Percentiles rank a stretch among this genome's conserved stretches.
These are phyloP conservation scores for Collichthys lucidus DNA, from an alignment of 2,113 vertebrate genomes.

Conservation along the genomic window DNA sequence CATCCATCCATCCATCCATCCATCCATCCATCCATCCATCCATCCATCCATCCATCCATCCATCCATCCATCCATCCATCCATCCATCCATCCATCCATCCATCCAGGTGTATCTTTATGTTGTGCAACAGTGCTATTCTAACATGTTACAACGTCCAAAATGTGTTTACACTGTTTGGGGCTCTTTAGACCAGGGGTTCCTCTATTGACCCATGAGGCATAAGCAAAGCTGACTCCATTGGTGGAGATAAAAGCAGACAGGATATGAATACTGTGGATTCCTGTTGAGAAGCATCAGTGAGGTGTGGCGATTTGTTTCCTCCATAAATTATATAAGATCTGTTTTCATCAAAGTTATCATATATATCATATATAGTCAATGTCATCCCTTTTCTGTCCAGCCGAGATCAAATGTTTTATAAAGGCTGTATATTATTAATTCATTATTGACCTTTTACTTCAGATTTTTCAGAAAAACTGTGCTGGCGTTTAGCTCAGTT, in stretches of 20 bases:
- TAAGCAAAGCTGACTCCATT: constrained; percentile 16
- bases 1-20: too few relatives aligned
- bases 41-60: too few relatives aligned
- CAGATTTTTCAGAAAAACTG: not conserved
- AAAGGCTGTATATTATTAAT: not conserved
- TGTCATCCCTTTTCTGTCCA: too few relatives aligned
- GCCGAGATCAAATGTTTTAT: not conserved
- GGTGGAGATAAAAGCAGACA: constrained; percentile 10
- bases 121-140: constrained; percentile 70
- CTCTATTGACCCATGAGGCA: constrained; percentile 29
- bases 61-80: too few relatives aligned
- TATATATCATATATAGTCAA: too few relatives aligned
- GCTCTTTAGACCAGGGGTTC: constrained; percentile 16
- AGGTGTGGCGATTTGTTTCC: constrained; percentile 7
- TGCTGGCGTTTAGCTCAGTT: not conserved
- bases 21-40: too few relatives aligned
- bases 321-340: not conserved
- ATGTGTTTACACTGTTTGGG: constrained; percentile 29
- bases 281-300: constrained; percentile 20
- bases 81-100: too few relatives aligned
- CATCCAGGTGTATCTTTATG: constrained; percentile 36
- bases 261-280: constrained; percentile 4
- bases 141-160: constrained; percentile 56
- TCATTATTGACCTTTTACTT: not conserved
- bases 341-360: too few relatives aligned